phyloP scores from a whole-genome alignment of 2,888 invertebrate species.

The Oscheius sp. region DNA sequence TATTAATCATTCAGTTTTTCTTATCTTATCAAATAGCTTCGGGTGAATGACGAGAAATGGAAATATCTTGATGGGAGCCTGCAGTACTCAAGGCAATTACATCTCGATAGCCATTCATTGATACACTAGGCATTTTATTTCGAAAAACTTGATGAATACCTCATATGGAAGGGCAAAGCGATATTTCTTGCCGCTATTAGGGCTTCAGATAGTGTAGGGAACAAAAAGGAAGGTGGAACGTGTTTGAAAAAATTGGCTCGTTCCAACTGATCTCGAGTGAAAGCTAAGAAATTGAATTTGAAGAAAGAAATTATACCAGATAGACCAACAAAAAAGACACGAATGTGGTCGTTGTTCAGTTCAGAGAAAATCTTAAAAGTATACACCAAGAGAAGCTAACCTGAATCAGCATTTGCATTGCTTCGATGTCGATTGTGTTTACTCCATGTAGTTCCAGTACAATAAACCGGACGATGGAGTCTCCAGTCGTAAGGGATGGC shows the following conservation, averaged over 20 bases:
- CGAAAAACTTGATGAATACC: conserved; percentile 39
- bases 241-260: conserved; percentile 39
- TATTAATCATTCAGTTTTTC: neutral
- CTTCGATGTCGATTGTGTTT: conserved; percentile 42
- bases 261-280: conserved; percentile 46
- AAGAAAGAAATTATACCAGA: neutral
- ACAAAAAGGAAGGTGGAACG: conserved; percentile 47
- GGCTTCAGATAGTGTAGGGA: conserved; percentile 52
- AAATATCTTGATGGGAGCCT: conserved; percentile 42
- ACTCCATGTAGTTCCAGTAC: conserved; percentile 45
- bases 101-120: conserved; percentile 60
- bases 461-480: conserved; percentile 41
- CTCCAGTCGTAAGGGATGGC: neutral
- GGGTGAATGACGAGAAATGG: conserved; percentile 45
- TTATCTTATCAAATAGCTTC: conserved; percentile 47
- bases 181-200: conserved; percentile 43
- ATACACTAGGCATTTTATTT: no score
- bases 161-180: conserved; percentile 54
- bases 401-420: conserved; percentile 43
- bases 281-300: conserved; percentile 33
- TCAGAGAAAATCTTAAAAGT: conserved; percentile 50
- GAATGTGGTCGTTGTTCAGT: conserved; percentile 51
- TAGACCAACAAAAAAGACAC: conserved; percentile 43
- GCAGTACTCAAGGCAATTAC: conserved; percentile 57
- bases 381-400: no score